Conservation (phyloP, 2,888 invertebrate genomes). For the Hirtodrosophila confusa region DNA sequence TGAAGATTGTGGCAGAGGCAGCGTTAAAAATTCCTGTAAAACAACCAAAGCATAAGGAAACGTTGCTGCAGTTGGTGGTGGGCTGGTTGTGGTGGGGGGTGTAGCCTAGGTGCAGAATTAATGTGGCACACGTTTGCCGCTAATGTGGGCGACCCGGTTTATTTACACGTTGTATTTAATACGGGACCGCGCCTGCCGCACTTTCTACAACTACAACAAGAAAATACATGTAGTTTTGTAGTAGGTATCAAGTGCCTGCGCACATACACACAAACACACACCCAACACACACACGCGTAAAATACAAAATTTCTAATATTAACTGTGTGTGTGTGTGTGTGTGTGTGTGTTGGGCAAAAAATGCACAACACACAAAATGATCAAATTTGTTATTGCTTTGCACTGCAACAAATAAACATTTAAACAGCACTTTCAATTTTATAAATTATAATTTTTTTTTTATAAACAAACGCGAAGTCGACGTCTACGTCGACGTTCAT, state of each 20-base stretch:
- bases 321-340: slow-evolving; percentile 11
- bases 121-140: slow-evolving; percentile 21
- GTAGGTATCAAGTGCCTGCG: slow-evolving; percentile 62
- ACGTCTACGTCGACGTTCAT: slow-evolving; percentile 19
- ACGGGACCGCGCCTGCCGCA: slow-evolving; percentile 60
- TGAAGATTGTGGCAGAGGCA: slow-evolving; percentile 25
- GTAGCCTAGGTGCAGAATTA: slow-evolving; percentile 12
- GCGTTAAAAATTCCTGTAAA: slow-evolving; percentile 50
- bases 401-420: slow-evolving; percentile 1
- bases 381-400: slow-evolving; percentile 24
- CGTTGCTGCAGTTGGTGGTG: slow-evolving; percentile 30
- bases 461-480: slow-evolving; percentile 37
- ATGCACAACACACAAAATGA: slow-evolving; percentile 47
- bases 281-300: slow-evolving; percentile 11
- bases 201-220: slow-evolving; percentile 61
- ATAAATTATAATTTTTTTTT: slow-evolving; percentile 5
- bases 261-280: slow-evolving; percentile 33
- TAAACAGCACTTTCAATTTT: slow-evolving; percentile 39
- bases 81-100: background rate
- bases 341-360: slow-evolving; percentile 20
- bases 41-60: slow-evolving; percentile 39
- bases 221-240: slow-evolving; percentile 38
- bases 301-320: slow-evolving; percentile 25
- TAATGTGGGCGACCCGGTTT: slow-evolving; percentile 69
- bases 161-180: slow-evolving; percentile 66